Evolutionary conservation across 2,113 vertebrate genomes (phyloP).

Genomic region (Phaethornis superciliosus): DNA sequence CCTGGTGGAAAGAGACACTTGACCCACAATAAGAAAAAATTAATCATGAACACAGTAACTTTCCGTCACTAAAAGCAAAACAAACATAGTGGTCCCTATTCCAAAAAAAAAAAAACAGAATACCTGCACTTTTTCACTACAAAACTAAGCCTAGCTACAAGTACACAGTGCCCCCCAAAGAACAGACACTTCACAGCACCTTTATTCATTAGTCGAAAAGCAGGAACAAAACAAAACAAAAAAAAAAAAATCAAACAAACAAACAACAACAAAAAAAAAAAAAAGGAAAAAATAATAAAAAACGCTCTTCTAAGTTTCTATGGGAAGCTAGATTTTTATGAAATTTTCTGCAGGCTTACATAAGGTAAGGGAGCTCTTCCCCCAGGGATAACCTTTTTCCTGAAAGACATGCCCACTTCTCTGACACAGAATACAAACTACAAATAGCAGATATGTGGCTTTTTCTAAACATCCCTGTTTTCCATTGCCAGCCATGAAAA

Average conservation of each 20-base stretch:
- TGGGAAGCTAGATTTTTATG: background rate
- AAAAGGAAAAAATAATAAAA: background rate
- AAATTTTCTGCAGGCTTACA: background rate
- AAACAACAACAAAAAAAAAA: no score
- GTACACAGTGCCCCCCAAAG: slow-evolving; percentile 59
- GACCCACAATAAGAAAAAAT: background rate
- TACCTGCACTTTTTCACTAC: background rate
- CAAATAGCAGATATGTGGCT: background rate
- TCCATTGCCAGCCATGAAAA: background rate
- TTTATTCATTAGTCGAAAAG: background rate
- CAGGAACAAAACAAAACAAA: accelerated
- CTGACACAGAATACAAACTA: background rate
- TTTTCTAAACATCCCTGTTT: background rate
- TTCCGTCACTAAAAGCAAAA: background rate
- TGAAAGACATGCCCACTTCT: background rate
- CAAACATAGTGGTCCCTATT: background rate
- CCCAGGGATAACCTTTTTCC: background rate
- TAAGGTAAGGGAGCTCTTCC: background rate
- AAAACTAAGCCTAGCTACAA: background rate
- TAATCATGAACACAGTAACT: background rate
- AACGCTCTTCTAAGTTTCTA: background rate
- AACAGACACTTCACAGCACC: slow-evolving; percentile 44
- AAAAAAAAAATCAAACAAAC: no score
- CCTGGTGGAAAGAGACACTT: background rate
- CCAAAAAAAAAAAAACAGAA: slow-evolving; percentile 20